A percentile compares a stretch with the other conserved stretches of the same genome.
These are phyloP conservation scores for Lerema accius DNA, from an alignment of 1,140 invertebrate species.

Conservation along the genomic window DNA sequence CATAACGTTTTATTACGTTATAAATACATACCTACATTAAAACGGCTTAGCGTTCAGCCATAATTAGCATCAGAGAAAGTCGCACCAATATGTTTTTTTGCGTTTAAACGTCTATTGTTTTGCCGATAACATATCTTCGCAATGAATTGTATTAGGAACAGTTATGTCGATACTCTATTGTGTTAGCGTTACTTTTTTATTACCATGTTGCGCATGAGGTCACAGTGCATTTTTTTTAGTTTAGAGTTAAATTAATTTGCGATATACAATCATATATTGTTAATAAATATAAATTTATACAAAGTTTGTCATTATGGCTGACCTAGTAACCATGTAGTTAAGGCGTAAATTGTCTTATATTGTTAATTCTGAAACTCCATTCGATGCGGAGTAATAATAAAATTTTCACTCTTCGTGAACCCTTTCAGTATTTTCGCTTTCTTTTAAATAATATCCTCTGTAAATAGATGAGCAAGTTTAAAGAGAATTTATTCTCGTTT, in stretches of 20 bases:
- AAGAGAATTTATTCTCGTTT: slow-evolving; percentile 57
- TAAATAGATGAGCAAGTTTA: slow-evolving; percentile 60
- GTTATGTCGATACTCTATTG: slow-evolving; percentile 21
- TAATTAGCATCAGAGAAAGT: slow-evolving; percentile 16
- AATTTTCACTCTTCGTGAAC: not conserved
- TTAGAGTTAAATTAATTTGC: not conserved
- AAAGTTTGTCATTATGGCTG: too few relatives aligned
- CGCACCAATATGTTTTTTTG: not conserved
- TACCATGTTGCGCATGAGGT: not conserved
- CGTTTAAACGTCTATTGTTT: slow-evolving; percentile 16
- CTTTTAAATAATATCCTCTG: slow-evolving; percentile 50
- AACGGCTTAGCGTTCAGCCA: not conserved
- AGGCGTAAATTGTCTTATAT: not conserved
- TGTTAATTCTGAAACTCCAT: not conserved
- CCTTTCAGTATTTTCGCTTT: slow-evolving; percentile 24
- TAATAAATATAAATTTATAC: too few relatives aligned
- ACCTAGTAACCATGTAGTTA: not conserved
- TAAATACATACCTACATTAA: not conserved
- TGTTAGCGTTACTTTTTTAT: not conserved
- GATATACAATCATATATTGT: too few relatives aligned
- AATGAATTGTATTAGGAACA: slow-evolving; percentile 18
- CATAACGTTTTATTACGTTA: slow-evolving; percentile 2
- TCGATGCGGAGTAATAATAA: not conserved
- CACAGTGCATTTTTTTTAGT: not conserved
- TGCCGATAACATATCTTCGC: slow-evolving; percentile 13